A percentile compares a stretch with the other conserved stretches of the same genome.
These are phyloP conservation scores for Stichodactyla helianthus DNA, from an alignment of 64 coral and sea anemone species.

Conservation along the genomic window DNA sequence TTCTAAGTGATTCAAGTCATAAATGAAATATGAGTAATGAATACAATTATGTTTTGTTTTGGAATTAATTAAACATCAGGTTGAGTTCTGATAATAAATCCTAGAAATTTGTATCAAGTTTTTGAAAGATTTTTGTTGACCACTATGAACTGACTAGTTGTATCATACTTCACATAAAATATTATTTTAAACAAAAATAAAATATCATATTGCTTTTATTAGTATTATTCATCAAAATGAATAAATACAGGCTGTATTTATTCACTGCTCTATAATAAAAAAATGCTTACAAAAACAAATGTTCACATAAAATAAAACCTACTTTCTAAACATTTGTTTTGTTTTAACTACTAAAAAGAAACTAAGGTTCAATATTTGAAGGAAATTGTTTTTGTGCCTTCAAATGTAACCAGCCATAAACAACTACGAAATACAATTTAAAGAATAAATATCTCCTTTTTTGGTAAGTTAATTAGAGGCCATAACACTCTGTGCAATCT, in stretches of 20 bases:
- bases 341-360: neutral
- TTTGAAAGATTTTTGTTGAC: neutral
- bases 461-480: slow-evolving; percentile 9
- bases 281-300: neutral
- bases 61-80: neutral
- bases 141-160: neutral
- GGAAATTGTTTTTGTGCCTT: neutral
- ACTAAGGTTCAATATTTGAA: neutral
- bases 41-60: neutral
- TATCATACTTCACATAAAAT: too few species aligned
- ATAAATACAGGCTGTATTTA: too few species aligned
- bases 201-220: neutral
- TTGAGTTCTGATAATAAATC: neutral
- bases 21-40: slow-evolving; percentile 7
- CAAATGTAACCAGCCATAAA: neutral
- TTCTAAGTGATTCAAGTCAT: neutral
- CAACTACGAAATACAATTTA: neutral
- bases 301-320: neutral
- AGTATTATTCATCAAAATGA: neutral
- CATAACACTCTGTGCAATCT: neutral
- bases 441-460: slow-evolving; percentile 5
- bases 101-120: neutral
- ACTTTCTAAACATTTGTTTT: neutral
- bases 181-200: neutral
- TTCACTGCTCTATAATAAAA: neutral